Percentiles rank a stretch among this genome's conserved stretches.
phyloP scores from a whole-genome alignment of 2,113 vertebrate genomes.

The Smithornis capensis region DNA sequence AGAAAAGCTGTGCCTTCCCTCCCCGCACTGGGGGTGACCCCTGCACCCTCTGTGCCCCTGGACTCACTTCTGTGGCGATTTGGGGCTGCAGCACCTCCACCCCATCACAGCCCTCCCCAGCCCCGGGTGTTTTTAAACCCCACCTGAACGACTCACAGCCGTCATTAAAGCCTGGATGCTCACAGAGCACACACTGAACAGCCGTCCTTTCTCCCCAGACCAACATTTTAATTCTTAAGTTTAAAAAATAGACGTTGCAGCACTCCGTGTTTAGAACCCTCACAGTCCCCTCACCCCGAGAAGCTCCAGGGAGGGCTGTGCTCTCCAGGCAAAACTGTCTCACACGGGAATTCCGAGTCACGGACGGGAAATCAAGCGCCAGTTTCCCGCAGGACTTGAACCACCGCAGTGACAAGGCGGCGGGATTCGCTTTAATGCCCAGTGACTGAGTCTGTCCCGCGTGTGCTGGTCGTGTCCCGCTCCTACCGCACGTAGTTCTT shows the following conservation, averaged over 20 bases:
- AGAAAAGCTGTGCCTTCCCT: neutral
- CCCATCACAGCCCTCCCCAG: neutral
- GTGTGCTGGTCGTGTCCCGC: rapidly evolving
- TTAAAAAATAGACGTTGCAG: neutral
- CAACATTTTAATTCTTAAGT: neutral
- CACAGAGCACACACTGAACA: neutral
- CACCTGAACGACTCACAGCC: neutral
- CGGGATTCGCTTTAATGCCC: neutral
- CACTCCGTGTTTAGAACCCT: neutral
- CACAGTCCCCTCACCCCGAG: rapidly evolving
- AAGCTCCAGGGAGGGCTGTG: too few species aligned
- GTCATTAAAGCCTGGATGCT: rapidly evolving
- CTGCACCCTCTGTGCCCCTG: neutral
- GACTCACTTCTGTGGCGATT: rapidly evolving
- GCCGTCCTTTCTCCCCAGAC: neutral
- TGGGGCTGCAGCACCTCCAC: neutral
- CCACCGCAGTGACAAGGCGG: neutral
- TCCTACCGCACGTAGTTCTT: slow-evolving; percentile 87
- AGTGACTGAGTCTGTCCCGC: rapidly evolving
- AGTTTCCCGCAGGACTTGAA: neutral
- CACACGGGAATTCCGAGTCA: neutral
- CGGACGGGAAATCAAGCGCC: neutral
- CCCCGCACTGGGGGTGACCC: rapidly evolving
- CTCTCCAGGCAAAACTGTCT: neutral
- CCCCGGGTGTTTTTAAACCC: neutral